These are phyloP conservation scores for Pegoplata infirma DNA, from an alignment of 2,888 invertebrate species.

Conservation along the genomic window DNA sequence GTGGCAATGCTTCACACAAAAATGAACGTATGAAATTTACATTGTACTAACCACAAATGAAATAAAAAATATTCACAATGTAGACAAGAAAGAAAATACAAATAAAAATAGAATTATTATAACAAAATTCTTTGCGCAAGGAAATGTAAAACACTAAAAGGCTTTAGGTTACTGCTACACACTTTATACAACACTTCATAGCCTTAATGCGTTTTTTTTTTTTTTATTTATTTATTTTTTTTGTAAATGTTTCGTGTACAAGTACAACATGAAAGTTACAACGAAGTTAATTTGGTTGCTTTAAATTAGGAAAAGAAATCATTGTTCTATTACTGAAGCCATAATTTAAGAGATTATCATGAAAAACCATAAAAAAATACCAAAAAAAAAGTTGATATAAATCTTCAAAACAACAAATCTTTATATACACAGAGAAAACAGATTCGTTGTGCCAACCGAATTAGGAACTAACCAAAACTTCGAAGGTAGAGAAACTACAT, in stretches of 20 bases:
- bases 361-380: constrained; percentile 22
- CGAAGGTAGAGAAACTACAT: too few species aligned
- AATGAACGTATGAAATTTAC: too few species aligned
- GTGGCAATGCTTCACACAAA: too few species aligned
- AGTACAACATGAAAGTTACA: background rate
- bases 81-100: constrained; percentile 12
- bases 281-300: constrained; percentile 41
- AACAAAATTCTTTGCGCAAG: constrained; percentile 2
- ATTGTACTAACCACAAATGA: constrained; percentile 9
- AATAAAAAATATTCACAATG: constrained; percentile 4
- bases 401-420: constrained; percentile 22
- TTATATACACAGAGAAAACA: background rate
- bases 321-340: constrained; percentile 11
- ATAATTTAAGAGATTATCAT: constrained; percentile 48
- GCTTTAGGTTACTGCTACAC: constrained; percentile 2
- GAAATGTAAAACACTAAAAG: constrained; percentile 35
- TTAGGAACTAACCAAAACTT: too few species aligned
- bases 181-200: background rate
- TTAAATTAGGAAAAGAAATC: constrained; percentile 25
- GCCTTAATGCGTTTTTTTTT: background rate
- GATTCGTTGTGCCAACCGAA: too few species aligned
- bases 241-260: background rate
- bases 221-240: too few species aligned
- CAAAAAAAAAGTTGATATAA: constrained; percentile 30
- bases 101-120: constrained; percentile 19